Base-by-base conservation (phyloP, 2,113 vertebrate genomes). In the Rhabdomys dilectus region DNA sequence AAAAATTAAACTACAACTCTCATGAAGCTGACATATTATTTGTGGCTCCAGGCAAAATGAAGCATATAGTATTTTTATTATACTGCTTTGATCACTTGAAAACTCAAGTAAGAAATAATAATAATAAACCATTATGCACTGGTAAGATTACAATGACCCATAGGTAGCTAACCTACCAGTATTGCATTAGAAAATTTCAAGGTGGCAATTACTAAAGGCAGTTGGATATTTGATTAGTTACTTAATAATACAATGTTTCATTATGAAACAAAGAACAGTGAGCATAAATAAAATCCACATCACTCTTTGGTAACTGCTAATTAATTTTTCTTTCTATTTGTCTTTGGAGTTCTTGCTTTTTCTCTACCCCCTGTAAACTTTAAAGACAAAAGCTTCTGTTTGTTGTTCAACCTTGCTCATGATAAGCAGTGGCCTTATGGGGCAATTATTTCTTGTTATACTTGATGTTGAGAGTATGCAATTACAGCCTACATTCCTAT, bases 381-480 rank as follows among this genome's bases (percentile, higher is more conserved):
- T 34, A 96, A 34, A 26, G 15, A 0, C 53, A 17, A 19, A 45
- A 45, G 22, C 96, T 90, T 7, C 45, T 95, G 81, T 73, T 48
- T 68, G 66, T 96, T 70, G 26, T 45, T 60, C 64, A 90, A 21
- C 12, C 4, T 96, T 75, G 56, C 45, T 85, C 86, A 34, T 86
- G 81, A 81, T 75, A 97, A 90, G 5, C 89, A 96, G 19, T 31
- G 42, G 80, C 31, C 60, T 86, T 76, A 16, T 53, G 78, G 31
- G 48, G 19, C 89, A 88, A 88, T 82, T 48, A 68, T 56, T 95
- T 66, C 51, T 92, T 72, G 5, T 82, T 62, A 75, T 21, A 29
- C 53, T 97, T 98, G 88, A 91, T 87, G 97, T 97, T 91, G 88
- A 92, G 91, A 29, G 26, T 39, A 73, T 42, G 1, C 60, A 91